phyloP scores from a whole-genome alignment of 2,888 invertebrate genomes.

The Pseudanteris insignis region DNA sequence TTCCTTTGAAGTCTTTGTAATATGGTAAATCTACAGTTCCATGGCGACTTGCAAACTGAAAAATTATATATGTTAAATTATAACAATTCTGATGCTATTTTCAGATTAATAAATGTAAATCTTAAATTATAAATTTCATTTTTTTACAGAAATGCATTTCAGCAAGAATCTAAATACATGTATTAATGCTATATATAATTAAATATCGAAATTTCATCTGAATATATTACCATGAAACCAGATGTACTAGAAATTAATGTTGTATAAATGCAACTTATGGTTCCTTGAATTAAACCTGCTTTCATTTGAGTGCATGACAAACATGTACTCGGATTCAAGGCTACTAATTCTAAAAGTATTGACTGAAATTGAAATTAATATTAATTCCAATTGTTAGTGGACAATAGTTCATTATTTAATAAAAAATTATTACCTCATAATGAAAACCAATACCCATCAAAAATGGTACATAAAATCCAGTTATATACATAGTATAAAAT shows the following conservation, averaged over 20 bases:
- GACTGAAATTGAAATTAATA: too few relatives aligned
- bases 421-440: slow-evolving; percentile 3
- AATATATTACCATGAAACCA: slow-evolving; percentile 70
- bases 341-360: neutral
- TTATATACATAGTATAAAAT: slow-evolving; percentile 13
- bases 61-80: slow-evolving; percentile 48
- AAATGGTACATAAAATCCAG: slow-evolving; percentile 2
- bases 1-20: slow-evolving; percentile 69
- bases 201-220: neutral
- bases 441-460: slow-evolving; percentile 7
- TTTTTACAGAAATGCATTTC: too few relatives aligned
- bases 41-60: slow-evolving; percentile 72
- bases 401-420: too few relatives aligned
- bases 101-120: too few relatives aligned
- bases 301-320: slow-evolving; percentile 74
- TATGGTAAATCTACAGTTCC: slow-evolving; percentile 74
- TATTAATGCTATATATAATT: too few relatives aligned
- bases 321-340: slow-evolving; percentile 63
- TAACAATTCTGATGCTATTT: too few relatives aligned
- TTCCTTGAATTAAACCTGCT: slow-evolving; percentile 70
- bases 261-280: slow-evolving; percentile 71
- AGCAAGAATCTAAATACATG: too few relatives aligned
- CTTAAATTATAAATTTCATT: neutral
- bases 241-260: slow-evolving; percentile 71
- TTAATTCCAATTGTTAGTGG: too few relatives aligned